These are phyloP conservation scores for Dorcus parallelipipedus DNA, from an alignment of 2,888 invertebrate species.

Conservation along the genomic window DNA sequence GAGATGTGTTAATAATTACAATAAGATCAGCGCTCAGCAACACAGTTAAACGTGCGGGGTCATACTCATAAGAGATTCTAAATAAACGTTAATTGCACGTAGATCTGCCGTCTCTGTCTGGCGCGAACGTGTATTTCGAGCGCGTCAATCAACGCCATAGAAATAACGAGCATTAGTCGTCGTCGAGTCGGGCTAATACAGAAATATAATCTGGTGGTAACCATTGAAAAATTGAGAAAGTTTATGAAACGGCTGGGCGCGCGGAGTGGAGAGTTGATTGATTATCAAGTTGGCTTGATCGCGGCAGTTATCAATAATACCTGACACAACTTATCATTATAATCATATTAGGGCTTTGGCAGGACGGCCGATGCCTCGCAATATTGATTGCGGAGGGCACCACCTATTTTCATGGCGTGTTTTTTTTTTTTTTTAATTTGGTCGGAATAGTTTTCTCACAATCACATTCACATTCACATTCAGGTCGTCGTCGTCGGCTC, in stretches of 20 bases:
- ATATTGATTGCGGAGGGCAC: constrained; percentile 33
- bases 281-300: constrained; percentile 31
- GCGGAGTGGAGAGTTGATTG: constrained; percentile 34
- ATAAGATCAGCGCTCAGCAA: no score
- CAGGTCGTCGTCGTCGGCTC: not conserved
- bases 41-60: no score
- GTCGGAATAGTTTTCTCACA: not conserved
- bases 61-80: no score
- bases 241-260: constrained; percentile 25
- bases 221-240: constrained; percentile 27
- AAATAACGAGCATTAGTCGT: no score
- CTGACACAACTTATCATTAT: constrained; percentile 46
- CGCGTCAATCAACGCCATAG: no score
- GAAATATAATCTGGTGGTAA: not conserved
- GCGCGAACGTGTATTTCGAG: no score
- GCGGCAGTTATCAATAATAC: constrained; percentile 40
- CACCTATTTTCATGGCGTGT: not conserved
- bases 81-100: no score
- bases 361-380: constrained; percentile 25
- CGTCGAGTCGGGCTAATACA: no score
- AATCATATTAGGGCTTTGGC: constrained; percentile 43
- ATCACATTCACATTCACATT: not conserved
- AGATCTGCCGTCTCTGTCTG: no score
- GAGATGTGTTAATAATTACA: no score
- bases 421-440: not conserved